Percentiles rank a stretch among this genome's conserved stretches.
Conservation (phyloP, 2,888 invertebrate genomes). For the Unio delphinus region DNA sequence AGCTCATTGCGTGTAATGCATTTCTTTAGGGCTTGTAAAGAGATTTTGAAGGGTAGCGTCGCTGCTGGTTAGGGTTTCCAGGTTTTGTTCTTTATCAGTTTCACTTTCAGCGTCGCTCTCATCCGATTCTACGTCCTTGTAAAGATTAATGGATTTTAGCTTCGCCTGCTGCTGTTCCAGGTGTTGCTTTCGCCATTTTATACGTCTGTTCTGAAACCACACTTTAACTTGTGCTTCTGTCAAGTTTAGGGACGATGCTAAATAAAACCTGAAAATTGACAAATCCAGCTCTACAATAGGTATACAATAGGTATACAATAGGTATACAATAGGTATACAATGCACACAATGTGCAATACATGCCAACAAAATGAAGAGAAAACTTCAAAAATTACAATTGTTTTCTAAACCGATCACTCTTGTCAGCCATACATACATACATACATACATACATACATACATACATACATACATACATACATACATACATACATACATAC, state of each 20-base stretch:
- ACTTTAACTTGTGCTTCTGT: slow-evolving; percentile 88
- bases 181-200: slow-evolving; percentile 96
- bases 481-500: no score
- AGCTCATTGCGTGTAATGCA: slow-evolving; percentile 19
- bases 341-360: background rate
- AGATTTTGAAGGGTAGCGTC: slow-evolving; percentile 20
- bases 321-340: background rate
- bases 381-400: no score
- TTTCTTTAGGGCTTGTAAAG: slow-evolving; percentile 34
- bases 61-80: slow-evolving; percentile 9
- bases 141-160: slow-evolving; percentile 34
- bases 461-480: no score
- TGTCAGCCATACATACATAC: no score
- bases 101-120: slow-evolving; percentile 33
- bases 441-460: no score
- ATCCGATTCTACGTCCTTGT: slow-evolving; percentile 34
- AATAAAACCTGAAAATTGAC: slow-evolving; percentile 78
- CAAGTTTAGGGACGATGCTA: slow-evolving; percentile 88
- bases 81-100: slow-evolving; percentile 17
- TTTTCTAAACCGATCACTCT: no score
- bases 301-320: background rate
- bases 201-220: slow-evolving; percentile 76
- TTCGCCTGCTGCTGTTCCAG: slow-evolving; percentile 82
- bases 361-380: no score
- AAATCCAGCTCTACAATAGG: no score